A percentile compares a stretch with the other conserved stretches of the same genome.
These are phyloP conservation scores for Pristionchus fissidentatus DNA, from an alignment of 2,888 invertebrate genomes.

Conservation along the genomic window DNA sequence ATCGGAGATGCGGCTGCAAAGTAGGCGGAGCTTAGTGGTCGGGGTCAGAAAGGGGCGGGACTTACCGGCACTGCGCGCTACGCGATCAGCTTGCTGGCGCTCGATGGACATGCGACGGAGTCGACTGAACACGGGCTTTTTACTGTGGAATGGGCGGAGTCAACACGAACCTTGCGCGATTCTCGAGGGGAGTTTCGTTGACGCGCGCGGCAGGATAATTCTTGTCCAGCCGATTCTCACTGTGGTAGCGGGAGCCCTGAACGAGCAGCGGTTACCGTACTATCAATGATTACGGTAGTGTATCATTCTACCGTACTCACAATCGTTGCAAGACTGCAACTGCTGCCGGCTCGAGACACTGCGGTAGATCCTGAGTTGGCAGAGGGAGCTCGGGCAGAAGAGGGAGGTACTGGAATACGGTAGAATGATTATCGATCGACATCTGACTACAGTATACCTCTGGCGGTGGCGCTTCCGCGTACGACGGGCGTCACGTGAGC, in stretches of 20 bases:
- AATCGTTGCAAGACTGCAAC: conserved; percentile 6
- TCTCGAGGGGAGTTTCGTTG: conserved; percentile 46
- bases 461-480: not conserved
- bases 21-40: not conserved
- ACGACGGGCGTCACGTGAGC: not conserved
- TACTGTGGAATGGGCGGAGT: not conserved
- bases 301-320: not conserved
- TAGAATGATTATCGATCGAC: not conserved
- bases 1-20: conserved; percentile 47
- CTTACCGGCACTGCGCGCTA: conserved; percentile 35
- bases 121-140: not conserved
- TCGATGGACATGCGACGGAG: conserved; percentile 47
- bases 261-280: not conserved
- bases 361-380: not conserved
- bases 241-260: conserved; percentile 37
- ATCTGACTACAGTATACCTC: not conserved
- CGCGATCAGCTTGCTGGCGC: conserved; percentile 15
- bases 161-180: conserved; percentile 31
- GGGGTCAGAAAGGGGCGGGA: not conserved
- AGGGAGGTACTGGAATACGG: no score
- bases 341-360: conserved; percentile 6
- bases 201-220: conserved; percentile 13
- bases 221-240: conserved; percentile 47
- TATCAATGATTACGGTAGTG: not conserved
- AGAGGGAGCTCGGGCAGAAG: not conserved